Conservation (phyloP, 2,888 invertebrate species). For the Diachrysia chrysitis region DNA sequence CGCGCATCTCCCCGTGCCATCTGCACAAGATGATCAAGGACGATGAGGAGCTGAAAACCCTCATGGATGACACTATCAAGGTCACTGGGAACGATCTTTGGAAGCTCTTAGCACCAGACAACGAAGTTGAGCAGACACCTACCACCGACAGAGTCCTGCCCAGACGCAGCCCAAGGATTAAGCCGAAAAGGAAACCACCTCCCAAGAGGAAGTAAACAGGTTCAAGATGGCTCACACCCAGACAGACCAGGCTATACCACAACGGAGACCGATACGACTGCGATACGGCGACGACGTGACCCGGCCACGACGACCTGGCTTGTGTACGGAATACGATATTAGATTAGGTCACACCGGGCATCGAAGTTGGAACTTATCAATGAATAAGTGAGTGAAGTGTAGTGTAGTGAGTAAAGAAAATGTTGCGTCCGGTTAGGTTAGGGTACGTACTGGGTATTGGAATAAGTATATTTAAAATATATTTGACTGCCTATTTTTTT, state of each 20-base stretch:
- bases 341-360: background rate
- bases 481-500: no score
- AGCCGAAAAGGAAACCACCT: background rate
- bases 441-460: background rate
- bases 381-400: background rate
- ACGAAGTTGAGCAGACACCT: background rate
- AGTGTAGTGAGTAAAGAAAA: background rate
- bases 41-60: background rate
- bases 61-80: background rate
- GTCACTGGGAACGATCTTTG: background rate
- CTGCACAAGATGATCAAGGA: background rate
- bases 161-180: background rate
- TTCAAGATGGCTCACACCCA: no score
- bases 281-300: background rate
- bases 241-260: no score
- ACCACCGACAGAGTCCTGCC: background rate
- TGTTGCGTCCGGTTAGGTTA: conserved; percentile 1
- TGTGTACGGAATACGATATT: background rate
- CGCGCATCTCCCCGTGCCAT: background rate
- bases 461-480: no score
- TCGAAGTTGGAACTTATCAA: background rate
- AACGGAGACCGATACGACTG: no score
- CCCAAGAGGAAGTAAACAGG: no score
- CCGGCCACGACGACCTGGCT: background rate
- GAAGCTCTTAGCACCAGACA: background rate